Evolutionary conservation across 53 echinoderm and acorn worm species (phyloP).

Genomic region (Holothuria scabra): DNA sequence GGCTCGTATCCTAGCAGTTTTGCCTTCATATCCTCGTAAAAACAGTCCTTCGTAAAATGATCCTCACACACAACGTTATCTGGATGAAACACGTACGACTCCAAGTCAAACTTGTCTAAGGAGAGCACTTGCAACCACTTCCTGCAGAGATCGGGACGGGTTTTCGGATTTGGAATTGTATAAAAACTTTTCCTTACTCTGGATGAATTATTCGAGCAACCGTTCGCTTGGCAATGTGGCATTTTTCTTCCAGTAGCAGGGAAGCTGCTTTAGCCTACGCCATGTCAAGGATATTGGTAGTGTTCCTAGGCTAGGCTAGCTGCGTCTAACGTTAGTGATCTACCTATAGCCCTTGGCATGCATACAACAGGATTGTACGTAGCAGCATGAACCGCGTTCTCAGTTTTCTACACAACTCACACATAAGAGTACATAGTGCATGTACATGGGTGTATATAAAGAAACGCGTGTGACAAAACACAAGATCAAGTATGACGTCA

Average conservation of each 20-base stretch:
- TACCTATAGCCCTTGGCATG: too few species aligned
- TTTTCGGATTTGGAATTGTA: conserved; percentile 40
- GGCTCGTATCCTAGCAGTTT: conserved; percentile 35
- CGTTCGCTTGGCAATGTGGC: conserved; percentile 39
- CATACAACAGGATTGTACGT: too few species aligned
- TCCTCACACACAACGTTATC: conserved; percentile 46
- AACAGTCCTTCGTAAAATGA: conserved; percentile 31
- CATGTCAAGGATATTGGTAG: too few species aligned
- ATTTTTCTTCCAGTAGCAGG: neutral
- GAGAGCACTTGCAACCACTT: conserved; percentile 30
- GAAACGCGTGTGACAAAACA: neutral
- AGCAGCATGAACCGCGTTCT: too few species aligned
- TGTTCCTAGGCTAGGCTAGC: too few species aligned
- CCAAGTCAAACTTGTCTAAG: conserved; percentile 19
- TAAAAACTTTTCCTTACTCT: conserved; percentile 21
- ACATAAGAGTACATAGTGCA: too few species aligned
- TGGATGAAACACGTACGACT: conserved; percentile 16
- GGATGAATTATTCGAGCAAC: conserved; percentile 25
- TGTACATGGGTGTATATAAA: too few species aligned
- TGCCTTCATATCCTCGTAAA: conserved; percentile 31
- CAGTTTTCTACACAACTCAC: too few species aligned
- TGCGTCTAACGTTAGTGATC: too few species aligned
- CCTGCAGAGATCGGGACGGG: conserved; percentile 11
- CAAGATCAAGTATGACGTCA: conserved; percentile 37
- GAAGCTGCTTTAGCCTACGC: too few species aligned